These are phyloP conservation scores for Macrophya annulata DNA, from an alignment of 2,888 invertebrate genomes.

Conservation along the genomic window DNA sequence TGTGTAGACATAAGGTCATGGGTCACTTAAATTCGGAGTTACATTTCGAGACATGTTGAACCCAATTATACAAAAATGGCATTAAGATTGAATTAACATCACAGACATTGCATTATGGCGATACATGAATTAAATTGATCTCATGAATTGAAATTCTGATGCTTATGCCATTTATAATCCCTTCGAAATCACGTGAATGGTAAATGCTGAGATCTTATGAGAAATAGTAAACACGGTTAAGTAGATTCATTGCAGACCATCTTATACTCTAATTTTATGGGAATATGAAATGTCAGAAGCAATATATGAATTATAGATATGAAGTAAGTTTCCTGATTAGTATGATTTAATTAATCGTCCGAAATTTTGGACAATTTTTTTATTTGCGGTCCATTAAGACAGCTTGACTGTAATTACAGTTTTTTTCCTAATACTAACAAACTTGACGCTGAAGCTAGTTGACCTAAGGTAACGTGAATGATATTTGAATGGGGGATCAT, in stretches of 20 bases:
- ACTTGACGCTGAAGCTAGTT: neutral
- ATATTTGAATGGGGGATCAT: neutral
- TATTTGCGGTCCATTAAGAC: neutral
- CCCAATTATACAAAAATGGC: neutral
- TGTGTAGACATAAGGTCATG: neutral
- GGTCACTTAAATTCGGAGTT: neutral
- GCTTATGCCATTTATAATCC: neutral
- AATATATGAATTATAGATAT: neutral
- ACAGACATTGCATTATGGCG: neutral
- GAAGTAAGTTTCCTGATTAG: neutral
- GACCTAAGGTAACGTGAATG: neutral
- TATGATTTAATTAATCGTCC: neutral
- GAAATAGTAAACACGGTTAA: conserved; percentile 1
- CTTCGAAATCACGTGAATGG: neutral
- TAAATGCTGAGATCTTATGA: neutral
- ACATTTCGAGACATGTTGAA: neutral
- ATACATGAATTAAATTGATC: neutral
- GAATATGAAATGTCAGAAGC: neutral
- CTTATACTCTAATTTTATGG: neutral
- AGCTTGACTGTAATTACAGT: neutral
- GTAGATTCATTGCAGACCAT: conserved; percentile 23
- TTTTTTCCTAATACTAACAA: neutral
- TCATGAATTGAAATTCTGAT: neutral
- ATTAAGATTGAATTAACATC: neutral
- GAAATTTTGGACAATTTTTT: neutral